These are phyloP conservation scores for Sebastes matsubarae DNA, from an alignment of 2,797 vertebrate genomes.

Conservation along the genomic window DNA sequence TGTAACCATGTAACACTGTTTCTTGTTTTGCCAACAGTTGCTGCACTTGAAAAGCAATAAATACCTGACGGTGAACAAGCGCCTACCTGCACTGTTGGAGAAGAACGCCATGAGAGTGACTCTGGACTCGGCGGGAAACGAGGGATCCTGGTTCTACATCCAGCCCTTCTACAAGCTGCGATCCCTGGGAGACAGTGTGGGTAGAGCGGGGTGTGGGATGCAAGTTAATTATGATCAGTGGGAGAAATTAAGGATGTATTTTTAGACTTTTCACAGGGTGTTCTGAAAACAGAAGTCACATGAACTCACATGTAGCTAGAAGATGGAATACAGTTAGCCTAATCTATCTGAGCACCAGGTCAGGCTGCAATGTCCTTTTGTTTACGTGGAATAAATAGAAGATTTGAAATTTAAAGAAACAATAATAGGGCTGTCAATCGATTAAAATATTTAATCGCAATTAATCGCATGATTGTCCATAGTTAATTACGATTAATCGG, in stretches of 20 bases:
- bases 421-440: no score
- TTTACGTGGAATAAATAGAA: neutral
- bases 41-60: slow-evolving; percentile 99
- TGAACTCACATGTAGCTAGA: neutral
- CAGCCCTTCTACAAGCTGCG: slow-evolving; percentile 98
- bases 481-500: no score
- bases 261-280: slow-evolving; percentile 30
- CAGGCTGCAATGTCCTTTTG: neutral
- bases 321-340: neutral
- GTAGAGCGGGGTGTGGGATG: slow-evolving; percentile 61
- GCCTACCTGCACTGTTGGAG: slow-evolving; percentile 94
- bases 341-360: neutral
- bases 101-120: slow-evolving; percentile 99
- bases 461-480: no score
- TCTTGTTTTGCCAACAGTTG: slow-evolving; percentile 79
- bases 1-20: neutral
- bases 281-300: slow-evolving; percentile 9
- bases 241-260: slow-evolving; percentile 18
- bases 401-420: no score
- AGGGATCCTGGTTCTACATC: slow-evolving; percentile 99
- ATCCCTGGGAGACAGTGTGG: slow-evolving; percentile 96
- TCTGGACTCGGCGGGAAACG: slow-evolving; percentile 95
- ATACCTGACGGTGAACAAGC: slow-evolving; percentile 98
- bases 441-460: no score
- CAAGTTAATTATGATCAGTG: slow-evolving; percentile 34